Percentiles rank a stretch among this genome's conserved stretches.
phyloP scores from a whole-genome alignment of 2,888 invertebrate species.

The Callyntrura guangdongensis region DNA sequence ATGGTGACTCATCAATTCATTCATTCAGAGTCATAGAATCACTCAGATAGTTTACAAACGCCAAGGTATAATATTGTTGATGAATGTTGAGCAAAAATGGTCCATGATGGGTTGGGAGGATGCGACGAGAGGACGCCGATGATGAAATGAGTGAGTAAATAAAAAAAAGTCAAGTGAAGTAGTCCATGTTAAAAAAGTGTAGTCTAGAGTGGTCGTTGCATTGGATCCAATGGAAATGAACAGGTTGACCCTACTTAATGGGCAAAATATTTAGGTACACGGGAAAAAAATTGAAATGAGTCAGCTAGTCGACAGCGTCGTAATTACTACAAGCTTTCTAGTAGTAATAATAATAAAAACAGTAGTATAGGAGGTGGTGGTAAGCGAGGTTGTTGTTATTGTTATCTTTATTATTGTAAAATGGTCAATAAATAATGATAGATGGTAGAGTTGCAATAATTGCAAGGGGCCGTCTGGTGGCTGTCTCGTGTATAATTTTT shows the following conservation, averaged over 20 bases:
- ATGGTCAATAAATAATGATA: no score
- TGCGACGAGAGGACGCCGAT: not conserved
- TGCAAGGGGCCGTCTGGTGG: no score
- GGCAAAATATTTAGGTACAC: not conserved
- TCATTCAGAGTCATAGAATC: conserved; percentile 45
- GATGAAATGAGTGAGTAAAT: conserved; percentile 23
- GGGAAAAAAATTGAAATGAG: not conserved
- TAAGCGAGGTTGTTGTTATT: no score
- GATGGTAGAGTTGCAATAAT: no score
- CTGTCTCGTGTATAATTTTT: no score
- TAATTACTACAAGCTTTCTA: not conserved
- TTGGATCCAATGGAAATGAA: not conserved
- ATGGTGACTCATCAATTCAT: conserved; percentile 17
- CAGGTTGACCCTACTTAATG: conserved; percentile 3
- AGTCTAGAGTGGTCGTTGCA: not conserved
- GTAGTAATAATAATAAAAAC: not conserved
- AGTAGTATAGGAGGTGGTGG: no score
- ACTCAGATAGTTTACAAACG: not conserved
- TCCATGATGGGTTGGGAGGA: no score
- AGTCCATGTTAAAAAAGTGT: not conserved
- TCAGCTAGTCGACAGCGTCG: not conserved
- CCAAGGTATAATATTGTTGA: not conserved
- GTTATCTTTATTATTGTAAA: no score
- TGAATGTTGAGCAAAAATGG: not conserved
- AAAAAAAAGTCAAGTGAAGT: conserved; percentile 27